These are phyloP conservation scores for Ips nitidus DNA, from an alignment of 1,140 invertebrate genomes.

Conservation along the genomic window DNA sequence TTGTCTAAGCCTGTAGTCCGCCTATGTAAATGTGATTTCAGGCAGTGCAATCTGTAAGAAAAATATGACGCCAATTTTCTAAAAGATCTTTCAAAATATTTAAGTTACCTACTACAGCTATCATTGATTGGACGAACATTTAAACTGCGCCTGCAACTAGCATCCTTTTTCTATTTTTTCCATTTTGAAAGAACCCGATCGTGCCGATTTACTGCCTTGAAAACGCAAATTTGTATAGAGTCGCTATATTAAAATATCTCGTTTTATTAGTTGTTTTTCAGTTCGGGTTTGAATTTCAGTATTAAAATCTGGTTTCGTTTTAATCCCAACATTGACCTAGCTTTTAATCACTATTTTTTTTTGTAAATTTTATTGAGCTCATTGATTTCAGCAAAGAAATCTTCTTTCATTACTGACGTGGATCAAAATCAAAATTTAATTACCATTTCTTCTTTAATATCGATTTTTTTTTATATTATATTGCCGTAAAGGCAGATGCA, in stretches of 20 bases:
- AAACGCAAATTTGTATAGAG: slow-evolving; percentile 8
- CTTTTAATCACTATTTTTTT: neutral
- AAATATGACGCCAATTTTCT: slow-evolving; percentile 20
- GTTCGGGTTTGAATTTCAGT: slow-evolving; percentile 1
- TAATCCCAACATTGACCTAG: neutral
- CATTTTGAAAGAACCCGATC: slow-evolving; percentile 5
- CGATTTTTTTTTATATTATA: no score
- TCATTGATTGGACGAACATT: neutral
- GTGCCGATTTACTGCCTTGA: slow-evolving; percentile 3
- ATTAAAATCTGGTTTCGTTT: slow-evolving; percentile 5
- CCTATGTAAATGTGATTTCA: slow-evolving; percentile 28
- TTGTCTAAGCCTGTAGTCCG: slow-evolving; percentile 24
- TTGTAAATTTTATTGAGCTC: no score
- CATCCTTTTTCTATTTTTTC: neutral
- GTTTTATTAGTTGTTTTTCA: neutral
- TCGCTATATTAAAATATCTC: slow-evolving; percentile 14
- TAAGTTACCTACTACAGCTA: neutral
- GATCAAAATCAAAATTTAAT: no score
- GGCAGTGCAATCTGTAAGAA: slow-evolving; percentile 14
- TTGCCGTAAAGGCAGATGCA: no score
- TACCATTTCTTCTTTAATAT: no score
- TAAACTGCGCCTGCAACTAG: neutral
- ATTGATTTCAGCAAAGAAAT: no score
- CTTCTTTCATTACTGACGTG: no score
- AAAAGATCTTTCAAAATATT: neutral